Percentiles rank a stretch among this genome's conserved stretches.
phyloP scores from a whole-genome alignment of 2,113 vertebrate genomes.

The Solea solea region DNA sequence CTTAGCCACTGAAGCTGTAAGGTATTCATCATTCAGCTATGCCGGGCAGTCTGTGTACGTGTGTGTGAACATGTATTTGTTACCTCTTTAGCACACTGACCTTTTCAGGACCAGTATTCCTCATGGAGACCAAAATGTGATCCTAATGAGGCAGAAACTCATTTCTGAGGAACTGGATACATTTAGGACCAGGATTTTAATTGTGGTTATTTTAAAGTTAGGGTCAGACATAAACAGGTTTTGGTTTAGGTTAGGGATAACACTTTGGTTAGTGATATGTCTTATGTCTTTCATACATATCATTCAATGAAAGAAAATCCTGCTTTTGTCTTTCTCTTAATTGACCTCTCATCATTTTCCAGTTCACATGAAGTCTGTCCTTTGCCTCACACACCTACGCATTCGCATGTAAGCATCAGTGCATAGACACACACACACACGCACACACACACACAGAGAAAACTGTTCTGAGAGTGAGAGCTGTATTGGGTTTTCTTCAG shows the following conservation, averaged over 20 bases:
- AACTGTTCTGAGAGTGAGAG: conserved; percentile 65
- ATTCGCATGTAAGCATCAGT: conserved; percentile 28
- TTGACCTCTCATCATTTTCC: conserved; percentile 34
- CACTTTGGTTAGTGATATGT: background rate
- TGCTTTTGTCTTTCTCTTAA: conserved; percentile 15
- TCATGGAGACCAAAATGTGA: too few species aligned
- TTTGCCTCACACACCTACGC: conserved; percentile 19
- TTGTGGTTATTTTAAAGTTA: too few species aligned
- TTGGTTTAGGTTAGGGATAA: too few species aligned
- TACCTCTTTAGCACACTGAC: too few species aligned
- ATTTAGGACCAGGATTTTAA: too few species aligned
- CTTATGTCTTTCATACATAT: conserved; percentile 1
- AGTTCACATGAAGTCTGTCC: conserved; percentile 20
- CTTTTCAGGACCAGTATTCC: too few species aligned
- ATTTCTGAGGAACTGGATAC: too few species aligned
- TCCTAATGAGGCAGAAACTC: too few species aligned
- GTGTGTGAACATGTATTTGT: too few species aligned
- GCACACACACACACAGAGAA: conserved; percentile 38
- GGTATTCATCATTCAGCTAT: conserved; percentile 29
- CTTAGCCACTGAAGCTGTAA: conserved; percentile 21
- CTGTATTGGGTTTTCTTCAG: conserved; percentile 85
- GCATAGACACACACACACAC: background rate
- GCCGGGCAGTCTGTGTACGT: background rate
- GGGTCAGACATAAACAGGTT: too few species aligned
- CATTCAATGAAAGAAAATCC: conserved; percentile 10